These are phyloP conservation scores for Pseudobourletiella spinata DNA, from an alignment of 1,140 invertebrate genomes.

Conservation along the genomic window DNA sequence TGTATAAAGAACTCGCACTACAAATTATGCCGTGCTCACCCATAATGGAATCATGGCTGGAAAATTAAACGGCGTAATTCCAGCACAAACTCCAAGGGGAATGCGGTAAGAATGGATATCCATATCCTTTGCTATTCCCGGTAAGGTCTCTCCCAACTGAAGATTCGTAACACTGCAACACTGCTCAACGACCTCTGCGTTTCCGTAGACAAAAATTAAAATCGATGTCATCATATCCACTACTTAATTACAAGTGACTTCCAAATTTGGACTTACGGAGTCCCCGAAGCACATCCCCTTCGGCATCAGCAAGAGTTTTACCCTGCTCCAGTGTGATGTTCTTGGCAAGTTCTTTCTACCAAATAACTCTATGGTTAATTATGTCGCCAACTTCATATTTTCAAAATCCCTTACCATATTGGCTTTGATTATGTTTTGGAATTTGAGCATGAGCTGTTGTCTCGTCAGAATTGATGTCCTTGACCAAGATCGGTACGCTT, in stretches of 20 bases:
- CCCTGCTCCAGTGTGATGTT: slow-evolving; percentile 95
- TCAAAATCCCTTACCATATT: slow-evolving; percentile 52
- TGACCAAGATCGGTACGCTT: slow-evolving; percentile 77
- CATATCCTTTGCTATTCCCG: slow-evolving; percentile 88
- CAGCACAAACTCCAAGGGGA: slow-evolving; percentile 49
- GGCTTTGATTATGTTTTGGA: slow-evolving; percentile 64
- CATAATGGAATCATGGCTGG: slow-evolving; percentile 99
- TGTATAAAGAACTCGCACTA: too few species aligned
- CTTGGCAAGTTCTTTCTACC: slow-evolving; percentile 73
- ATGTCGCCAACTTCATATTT: not conserved
- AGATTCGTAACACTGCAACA: slow-evolving; percentile 85
- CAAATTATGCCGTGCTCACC: slow-evolving; percentile 51
- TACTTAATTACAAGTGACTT: too few species aligned
- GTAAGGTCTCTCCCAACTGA: slow-evolving; percentile 83
- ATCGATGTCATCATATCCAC: not conserved
- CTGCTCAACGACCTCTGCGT: slow-evolving; percentile 93
- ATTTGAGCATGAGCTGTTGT: slow-evolving; percentile 94
- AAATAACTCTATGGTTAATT: too few species aligned
- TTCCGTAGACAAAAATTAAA: slow-evolving; percentile 37
- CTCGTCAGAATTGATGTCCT: slow-evolving; percentile 84
- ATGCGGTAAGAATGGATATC: slow-evolving; percentile 68
- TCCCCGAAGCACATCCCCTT: slow-evolving; percentile 94
- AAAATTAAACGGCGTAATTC: slow-evolving; percentile 91
- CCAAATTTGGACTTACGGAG: slow-evolving; percentile 71
- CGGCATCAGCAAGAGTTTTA: slow-evolving; percentile 93